A percentile compares a stretch with the other conserved stretches of the same genome.
Evolutionary conservation across 2,113 vertebrate species (phyloP).

Genomic region (Psettodes erumei): DNA sequence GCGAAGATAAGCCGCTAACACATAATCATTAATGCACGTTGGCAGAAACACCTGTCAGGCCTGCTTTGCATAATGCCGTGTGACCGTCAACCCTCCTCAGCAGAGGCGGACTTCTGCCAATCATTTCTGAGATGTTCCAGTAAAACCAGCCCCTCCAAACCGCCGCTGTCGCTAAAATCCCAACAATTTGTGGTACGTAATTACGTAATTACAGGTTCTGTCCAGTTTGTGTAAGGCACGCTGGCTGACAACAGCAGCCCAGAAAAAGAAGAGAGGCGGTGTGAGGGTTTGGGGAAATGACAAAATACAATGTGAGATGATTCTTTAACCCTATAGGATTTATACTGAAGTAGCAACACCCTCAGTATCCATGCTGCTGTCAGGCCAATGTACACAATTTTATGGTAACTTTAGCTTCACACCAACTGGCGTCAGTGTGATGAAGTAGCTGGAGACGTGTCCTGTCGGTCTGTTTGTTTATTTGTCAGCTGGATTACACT

Average conservation of each 20-base stretch:
- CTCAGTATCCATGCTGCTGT: not conserved
- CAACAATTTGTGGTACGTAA: not conserved
- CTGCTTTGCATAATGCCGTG: conserved; percentile 27
- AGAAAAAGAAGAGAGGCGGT: not conserved
- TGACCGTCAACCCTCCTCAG: conserved; percentile 6
- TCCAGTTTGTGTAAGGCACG: not conserved
- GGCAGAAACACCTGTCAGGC: conserved; percentile 48
- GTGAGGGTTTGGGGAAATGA: not conserved
- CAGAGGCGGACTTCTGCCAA: conserved; percentile 4
- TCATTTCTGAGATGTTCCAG: not conserved
- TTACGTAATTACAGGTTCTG: conserved; percentile 27
- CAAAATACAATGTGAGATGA: not conserved
- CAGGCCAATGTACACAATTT: too few species aligned
- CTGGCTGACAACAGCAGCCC: not conserved
- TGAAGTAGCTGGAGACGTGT: not conserved
- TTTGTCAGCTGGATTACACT: too few species aligned
- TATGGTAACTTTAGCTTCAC: not conserved
- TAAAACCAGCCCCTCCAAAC: not conserved
- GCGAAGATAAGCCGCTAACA: conserved; percentile 33
- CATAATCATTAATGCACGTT: conserved; percentile 4
- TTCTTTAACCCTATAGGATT: too few species aligned
- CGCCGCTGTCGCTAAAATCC: not conserved
- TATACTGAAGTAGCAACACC: not conserved
- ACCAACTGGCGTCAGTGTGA: not conserved
- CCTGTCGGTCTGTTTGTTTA: too few species aligned